Base-by-base conservation (phyloP, 2,888 invertebrate genomes). In the Omphaloscelis lunosa region DNA sequence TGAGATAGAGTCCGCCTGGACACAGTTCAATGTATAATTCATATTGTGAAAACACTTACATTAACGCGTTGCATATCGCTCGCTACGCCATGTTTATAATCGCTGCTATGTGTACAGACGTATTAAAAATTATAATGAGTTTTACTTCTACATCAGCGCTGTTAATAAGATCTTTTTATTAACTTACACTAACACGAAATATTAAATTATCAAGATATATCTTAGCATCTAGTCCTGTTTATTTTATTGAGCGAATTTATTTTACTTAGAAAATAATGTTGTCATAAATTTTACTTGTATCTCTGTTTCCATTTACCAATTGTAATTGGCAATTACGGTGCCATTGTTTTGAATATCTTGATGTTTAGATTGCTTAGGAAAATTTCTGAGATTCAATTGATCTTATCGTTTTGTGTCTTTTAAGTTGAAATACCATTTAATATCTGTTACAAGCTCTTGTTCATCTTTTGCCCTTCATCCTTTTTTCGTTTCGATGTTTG, bases 31-130 rank as follows among this genome's bases (percentile, higher is more conserved):
- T 94, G 93, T 93, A 89, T 94, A 93, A 94, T 94, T 94, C 93
- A 94, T 94, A 91, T 86, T 89, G 87, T 89, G 92, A 90, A 93
- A 93, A 92, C 91, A 93, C 93, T 92, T 93, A 93, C 92, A 92
- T 93, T 93, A 93, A 93, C 92, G 92, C 92, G 89, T 89, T 91
- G 89, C 91, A 90, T 93, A 92, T 93, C 90, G 87, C 86, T 85
- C 89, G 88, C 89, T 89, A 88, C 89, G 88, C 90, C 91, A 90
- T 91, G 89, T 91, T 92, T 92, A 90, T 92, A 91, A 91, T 91
- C 84, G 89, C 89, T 90, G 86, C 88, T 93, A 91, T 91, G 91
- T 90, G 87, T 79, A 88, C 83, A 88, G 83, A 77, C 79, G 81
- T 88, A 91, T 92, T 91, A 92, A 92, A 92, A 92, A 91, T 90